Evolutionary conservation across 2,113 vertebrate species (phyloP).

Genomic region (Pseudorhombus dupliciocellatus): DNA sequence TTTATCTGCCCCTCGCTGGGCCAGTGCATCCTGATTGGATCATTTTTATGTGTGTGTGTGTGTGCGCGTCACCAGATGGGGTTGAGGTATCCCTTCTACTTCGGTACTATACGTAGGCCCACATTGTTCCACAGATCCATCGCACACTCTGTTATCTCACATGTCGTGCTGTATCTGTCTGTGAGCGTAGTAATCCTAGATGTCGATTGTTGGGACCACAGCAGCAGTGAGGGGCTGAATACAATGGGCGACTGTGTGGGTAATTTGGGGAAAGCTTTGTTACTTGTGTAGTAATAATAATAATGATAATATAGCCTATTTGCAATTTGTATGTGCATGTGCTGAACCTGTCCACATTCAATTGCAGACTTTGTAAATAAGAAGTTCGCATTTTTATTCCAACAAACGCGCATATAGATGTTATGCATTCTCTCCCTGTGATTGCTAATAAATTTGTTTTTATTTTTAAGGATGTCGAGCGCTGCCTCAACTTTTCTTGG

Average conservation of each 20-base stretch:
- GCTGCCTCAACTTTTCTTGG: background rate
- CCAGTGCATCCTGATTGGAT: slow-evolving; percentile 22
- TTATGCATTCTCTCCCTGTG: slow-evolving; percentile 70
- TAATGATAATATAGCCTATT: slow-evolving; percentile 54
- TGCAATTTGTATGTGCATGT: slow-evolving; percentile 78
- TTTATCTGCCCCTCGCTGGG: slow-evolving; percentile 32
- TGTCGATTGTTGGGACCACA: slow-evolving; percentile 58
- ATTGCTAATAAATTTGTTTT: slow-evolving; percentile 79
- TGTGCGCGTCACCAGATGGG: background rate
- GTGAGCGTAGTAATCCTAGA: slow-evolving; percentile 41
- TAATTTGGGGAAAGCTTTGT: slow-evolving; percentile 66
- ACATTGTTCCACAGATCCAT: slow-evolving; percentile 15
- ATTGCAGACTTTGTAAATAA: slow-evolving; percentile 80
- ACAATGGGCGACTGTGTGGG: slow-evolving; percentile 39
- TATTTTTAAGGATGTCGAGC: slow-evolving; percentile 64
- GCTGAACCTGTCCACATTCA: slow-evolving; percentile 64
- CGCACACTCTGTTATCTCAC: slow-evolving; percentile 15
- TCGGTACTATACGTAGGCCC: slow-evolving; percentile 10
- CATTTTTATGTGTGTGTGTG: background rate
- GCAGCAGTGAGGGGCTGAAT: slow-evolving; percentile 63
- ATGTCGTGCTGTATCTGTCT: slow-evolving; percentile 30
- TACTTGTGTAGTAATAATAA: slow-evolving; percentile 59
- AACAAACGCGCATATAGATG: slow-evolving; percentile 65
- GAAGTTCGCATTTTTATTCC: slow-evolving; percentile 73
- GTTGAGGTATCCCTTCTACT: slow-evolving; percentile 4